phyloP scores from a whole-genome alignment of 2,888 invertebrate genomes.

The Dicranocentrus wangi region DNA sequence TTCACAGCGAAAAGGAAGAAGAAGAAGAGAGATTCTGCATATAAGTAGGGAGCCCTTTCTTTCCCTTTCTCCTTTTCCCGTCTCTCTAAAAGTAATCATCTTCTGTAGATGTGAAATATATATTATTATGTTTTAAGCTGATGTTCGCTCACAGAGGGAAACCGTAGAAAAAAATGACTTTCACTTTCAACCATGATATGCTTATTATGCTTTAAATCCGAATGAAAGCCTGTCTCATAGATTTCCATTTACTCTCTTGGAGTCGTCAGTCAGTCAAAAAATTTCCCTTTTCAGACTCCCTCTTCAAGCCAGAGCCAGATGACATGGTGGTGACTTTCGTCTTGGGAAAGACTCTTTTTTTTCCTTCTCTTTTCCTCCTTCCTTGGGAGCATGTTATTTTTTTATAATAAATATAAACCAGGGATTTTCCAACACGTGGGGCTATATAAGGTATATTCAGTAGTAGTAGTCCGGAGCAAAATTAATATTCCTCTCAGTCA shows the following conservation, averaged over 20 bases:
- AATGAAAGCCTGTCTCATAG: conserved; percentile 30
- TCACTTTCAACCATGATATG: conserved; percentile 3
- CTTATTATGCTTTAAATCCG: conserved; percentile 22
- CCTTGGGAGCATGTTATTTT: conserved; percentile 4
- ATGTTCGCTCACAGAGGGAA: background rate
- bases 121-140: conserved; percentile 21
- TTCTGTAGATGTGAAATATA: background rate
- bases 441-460: background rate
- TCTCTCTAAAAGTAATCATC: conserved; percentile 17
- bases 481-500: conserved; percentile 52
- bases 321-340: conserved; percentile 16
- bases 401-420: background rate
- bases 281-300: background rate
- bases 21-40: no score
- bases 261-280: conserved; percentile 41
- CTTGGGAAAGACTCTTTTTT: conserved; percentile 2
- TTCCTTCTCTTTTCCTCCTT: background rate
- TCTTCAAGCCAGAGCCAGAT: conserved; percentile 4
- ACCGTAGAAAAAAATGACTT: background rate
- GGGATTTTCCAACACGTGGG: background rate
- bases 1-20: no score
- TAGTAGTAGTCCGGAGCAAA: conserved; percentile 9
- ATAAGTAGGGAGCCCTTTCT: no score
- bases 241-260: conserved; percentile 27
- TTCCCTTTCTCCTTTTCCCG: background rate